These are phyloP conservation scores for Chelon auratus DNA, from an alignment of 2,797 vertebrate species.

Conservation along the genomic window DNA sequence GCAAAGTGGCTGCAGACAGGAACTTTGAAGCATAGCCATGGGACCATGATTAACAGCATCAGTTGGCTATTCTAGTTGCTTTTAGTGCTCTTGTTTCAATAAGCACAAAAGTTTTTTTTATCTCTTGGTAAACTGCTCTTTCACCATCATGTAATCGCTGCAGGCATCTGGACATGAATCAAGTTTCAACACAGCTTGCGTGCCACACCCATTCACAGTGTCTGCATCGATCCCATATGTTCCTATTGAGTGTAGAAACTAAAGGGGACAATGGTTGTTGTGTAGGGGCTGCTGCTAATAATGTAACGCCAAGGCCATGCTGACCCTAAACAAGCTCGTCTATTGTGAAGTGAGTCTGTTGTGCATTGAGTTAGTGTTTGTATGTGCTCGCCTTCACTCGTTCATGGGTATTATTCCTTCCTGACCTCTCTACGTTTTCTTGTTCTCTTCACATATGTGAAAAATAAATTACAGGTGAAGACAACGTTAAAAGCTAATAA, in stretches of 20 bases:
- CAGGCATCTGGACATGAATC: constrained; percentile 50
- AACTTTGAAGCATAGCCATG: constrained; percentile 48
- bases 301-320: constrained; percentile 1
- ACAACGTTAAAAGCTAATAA: constrained; percentile 47
- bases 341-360: neutral
- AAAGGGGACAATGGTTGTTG: constrained; percentile 9
- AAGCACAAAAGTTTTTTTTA: constrained; percentile 8
- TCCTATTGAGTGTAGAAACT: constrained; percentile 19
- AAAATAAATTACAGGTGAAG: constrained; percentile 35
- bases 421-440: neutral
- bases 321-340: neutral
- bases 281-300: constrained; percentile 5
- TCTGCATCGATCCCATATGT: neutral
- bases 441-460: constrained; percentile 6
- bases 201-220: constrained; percentile 36
- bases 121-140: constrained; percentile 32
- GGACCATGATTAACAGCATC: constrained; percentile 49
- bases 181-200: constrained; percentile 20
- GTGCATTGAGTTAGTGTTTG: neutral
- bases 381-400: neutral
- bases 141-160: constrained; percentile 41
- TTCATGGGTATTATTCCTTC: constrained; percentile 14
- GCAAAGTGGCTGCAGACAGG: constrained; percentile 50
- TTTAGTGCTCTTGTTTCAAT: constrained; percentile 28
- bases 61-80: constrained; percentile 49